Evolutionary conservation across 2,113 vertebrate genomes (phyloP), one percentile per base, ranked within the genome.

Genomic region (Ariopsis seemanni): DNA sequence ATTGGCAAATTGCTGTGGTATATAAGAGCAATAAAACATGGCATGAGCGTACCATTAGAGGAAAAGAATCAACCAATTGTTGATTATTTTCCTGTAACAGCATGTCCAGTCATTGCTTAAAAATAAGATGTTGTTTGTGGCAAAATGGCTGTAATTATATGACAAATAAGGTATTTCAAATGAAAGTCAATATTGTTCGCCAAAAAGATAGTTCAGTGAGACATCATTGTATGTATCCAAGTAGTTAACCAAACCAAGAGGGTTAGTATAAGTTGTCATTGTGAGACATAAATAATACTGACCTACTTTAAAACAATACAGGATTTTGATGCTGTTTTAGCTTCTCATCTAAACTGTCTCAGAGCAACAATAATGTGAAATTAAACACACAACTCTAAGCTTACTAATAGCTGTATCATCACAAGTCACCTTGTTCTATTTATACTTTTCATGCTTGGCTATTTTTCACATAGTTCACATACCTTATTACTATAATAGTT

Each of bases 401-500:
- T 14, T 52, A 42, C 1, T 17, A 17, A 50, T 25, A 4, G 71
- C 15, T 62, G 3, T 20, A 60, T 25, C 12, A 75, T 77, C 12
- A 30, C 42, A 30, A 65, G 30, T 60, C 84, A 50, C 57, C 83
- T 62, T 25, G 57, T 50, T 25, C 27, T 52, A 14, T 22, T 63
- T 75, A 48, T 7, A n/a, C 55, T n/a, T 60, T 58, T 50, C 1
- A 80, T 60, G 27, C 79, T 82, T 82, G 78, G 72, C 58, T 17
- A 4, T 80, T 11, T 72, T 78, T 34, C n/a, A 86, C 30, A 86
- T n/a, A 17, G 80, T 80, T 79, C 48, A 79, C 50, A 65, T 77
- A 82, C 18, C 22, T 20, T 42, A 14, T 12, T 65, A 4, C 22
- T 53, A n/a, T 42, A 67, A 69, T 69, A 67, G 25, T 42, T 69